Conservation (phyloP, 2,113 vertebrate genomes). For the Cephalopholis sonnerati region DNA sequence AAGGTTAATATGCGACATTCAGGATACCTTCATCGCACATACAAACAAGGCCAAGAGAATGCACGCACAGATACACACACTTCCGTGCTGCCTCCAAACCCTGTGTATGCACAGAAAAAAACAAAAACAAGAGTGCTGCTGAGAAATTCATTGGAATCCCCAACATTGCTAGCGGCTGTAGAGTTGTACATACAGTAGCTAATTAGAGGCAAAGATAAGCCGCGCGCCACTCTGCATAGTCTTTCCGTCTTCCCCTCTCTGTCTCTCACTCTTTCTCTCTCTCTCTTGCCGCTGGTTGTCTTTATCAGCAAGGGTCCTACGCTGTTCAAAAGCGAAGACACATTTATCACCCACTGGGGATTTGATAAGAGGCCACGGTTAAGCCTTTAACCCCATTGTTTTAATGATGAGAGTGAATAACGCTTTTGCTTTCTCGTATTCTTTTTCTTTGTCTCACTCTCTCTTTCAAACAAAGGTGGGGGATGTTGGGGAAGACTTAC, state of each 20-base stretch:
- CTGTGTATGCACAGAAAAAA: conserved; percentile 17
- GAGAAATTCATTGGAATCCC: conserved; percentile 64
- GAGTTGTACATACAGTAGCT: conserved; percentile 71
- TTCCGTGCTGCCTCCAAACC: conserved; percentile 37
- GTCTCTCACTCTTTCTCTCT: conserved; percentile 38
- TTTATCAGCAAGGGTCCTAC: conserved; percentile 68
- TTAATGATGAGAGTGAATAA: conserved; percentile 72
- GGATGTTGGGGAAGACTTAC: background rate
- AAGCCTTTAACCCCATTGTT: conserved; percentile 80
- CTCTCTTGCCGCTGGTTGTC: conserved; percentile 61
- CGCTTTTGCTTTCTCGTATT: conserved; percentile 26
- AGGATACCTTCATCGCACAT: conserved; percentile 41
- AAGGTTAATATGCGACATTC: conserved; percentile 49
- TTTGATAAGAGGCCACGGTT: conserved; percentile 71
- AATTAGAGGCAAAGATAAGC: conserved; percentile 80
- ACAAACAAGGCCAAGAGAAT: conserved; percentile 43
- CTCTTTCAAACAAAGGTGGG: conserved; percentile 8
- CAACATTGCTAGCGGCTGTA: conserved; percentile 49
- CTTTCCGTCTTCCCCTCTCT: background rate
- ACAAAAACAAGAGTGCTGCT: conserved; percentile 23
- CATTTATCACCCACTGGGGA: conserved; percentile 76
- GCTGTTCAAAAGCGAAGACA: conserved; percentile 66
- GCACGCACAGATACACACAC: background rate
- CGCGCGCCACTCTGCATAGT: conserved; percentile 14
- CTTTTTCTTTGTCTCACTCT: conserved; percentile 12